These are phyloP conservation scores for Hypomecis atomaria DNA, from an alignment of 2,888 invertebrate genomes.

Conservation along the genomic window DNA sequence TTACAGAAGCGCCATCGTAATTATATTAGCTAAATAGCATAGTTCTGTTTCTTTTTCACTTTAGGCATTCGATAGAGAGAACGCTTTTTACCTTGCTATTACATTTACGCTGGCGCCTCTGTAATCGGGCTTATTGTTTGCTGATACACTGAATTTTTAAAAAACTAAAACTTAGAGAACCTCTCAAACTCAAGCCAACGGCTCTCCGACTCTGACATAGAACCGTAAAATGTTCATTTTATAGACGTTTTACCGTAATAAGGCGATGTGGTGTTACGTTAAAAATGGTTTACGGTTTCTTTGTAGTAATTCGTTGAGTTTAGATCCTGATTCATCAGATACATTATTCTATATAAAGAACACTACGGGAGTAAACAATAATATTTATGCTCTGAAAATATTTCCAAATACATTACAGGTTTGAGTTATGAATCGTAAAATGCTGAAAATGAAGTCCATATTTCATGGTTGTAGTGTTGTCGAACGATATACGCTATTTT, in stretches of 20 bases:
- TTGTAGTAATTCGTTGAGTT: conserved; percentile 47
- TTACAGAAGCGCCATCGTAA: too few relatives aligned
- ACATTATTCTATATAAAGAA: conserved; percentile 27
- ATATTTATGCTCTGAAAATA: conserved; percentile 14
- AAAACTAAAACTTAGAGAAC: not conserved
- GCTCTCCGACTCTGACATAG: conserved; percentile 18
- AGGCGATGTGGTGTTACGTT: conserved; percentile 33
- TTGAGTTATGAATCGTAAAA: conserved; percentile 12
- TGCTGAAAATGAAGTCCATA: conserved; percentile 3
- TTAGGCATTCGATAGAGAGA: too few relatives aligned
- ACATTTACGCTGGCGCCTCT: too few relatives aligned
- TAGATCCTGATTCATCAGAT: conserved; percentile 30
- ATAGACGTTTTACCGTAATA: conserved; percentile 52
- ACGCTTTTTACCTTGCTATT: too few relatives aligned
- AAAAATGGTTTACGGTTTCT: conserved; percentile 50
- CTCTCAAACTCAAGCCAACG: not conserved
- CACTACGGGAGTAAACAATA: conserved; percentile 20
- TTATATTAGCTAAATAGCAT: too few relatives aligned
- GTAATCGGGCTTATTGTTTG: too few relatives aligned
- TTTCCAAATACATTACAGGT: conserved; percentile 16
- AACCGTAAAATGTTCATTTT: conserved; percentile 51
- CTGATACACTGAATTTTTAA: too few relatives aligned
- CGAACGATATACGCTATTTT: not conserved
- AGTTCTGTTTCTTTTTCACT: too few relatives aligned
- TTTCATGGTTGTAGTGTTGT: not conserved